Base-by-base conservation (phyloP, 2,797 vertebrate species). In the Diplodus puntazzo region DNA sequence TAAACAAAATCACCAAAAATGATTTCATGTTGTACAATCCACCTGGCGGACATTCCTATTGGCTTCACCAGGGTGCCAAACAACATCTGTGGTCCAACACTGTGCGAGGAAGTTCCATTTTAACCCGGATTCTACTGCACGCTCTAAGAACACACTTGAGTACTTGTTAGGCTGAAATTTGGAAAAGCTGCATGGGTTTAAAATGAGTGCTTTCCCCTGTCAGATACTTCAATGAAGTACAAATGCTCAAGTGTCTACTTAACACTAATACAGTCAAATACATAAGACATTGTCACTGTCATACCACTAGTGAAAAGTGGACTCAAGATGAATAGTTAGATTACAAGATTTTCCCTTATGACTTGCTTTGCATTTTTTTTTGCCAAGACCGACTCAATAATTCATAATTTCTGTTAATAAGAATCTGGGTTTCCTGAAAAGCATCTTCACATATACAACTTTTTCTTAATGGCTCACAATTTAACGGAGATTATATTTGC, bases 1-100 rank as follows among this genome's bases (percentile, higher is more conserved):
- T 74, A 87, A 93, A 91, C 70, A 86, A 92, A 92, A 76, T 87
- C 88, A 90, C 91, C 93, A 88, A 93, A 90, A 92, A 93, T 89
- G 88, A 90, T 92, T 91, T 92, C 62, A 88, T 88, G 88, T 92
- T 90, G 89, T 91, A 92, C 88, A 88, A 92, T 92, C 91, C 92
- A 93, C 92, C 91, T 90, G 92, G 91, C 89, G 68, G 90, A 92
- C 91, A 90, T 90, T 93, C 90, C 91, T 65, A 89, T 85, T 83
- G 84, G 87, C 82, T 90, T 88, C 84, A 89, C 89, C 86, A 68
- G 82, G 89, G 81, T 74, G 89, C 79, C 87, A 74, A 70, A 90
- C 70, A 45, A 84, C 88, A 76, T 67, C 71, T 89, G 87, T 75
- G 89, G 84, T 83, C 83, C 87, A 80, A 86, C 79, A 65, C 78